Percentiles rank a stretch among this genome's conserved stretches.
These are phyloP conservation scores for Rhadinocentrus ornatus DNA, from an alignment of 2,797 vertebrate species.

Conservation along the genomic window DNA sequence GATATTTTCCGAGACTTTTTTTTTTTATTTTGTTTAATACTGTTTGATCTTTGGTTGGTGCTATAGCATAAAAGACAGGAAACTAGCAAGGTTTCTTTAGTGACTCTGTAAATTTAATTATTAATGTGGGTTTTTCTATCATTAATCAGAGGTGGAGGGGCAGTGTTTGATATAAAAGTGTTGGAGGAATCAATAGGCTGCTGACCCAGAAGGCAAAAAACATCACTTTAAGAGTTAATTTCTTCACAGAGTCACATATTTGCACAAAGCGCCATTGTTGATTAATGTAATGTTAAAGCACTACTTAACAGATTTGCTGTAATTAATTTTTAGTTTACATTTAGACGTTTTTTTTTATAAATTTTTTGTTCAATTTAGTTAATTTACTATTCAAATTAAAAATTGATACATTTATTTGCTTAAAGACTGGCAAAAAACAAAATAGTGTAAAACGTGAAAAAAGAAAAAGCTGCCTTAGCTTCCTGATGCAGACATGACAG, in stretches of 20 bases:
- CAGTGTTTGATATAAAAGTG: slow-evolving; percentile 36
- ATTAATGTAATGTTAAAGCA: not conserved
- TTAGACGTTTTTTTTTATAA: no score
- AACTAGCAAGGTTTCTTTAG: not conserved
- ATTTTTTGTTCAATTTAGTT: not conserved
- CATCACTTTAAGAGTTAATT: slow-evolving; percentile 35
- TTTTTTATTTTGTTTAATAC: not conserved
- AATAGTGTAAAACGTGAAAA: not conserved
- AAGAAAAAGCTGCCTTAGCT: not conserved
- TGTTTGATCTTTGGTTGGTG: slow-evolving; percentile 10
- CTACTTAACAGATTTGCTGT: no score
- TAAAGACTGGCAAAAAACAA: not conserved
- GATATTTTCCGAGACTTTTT: not conserved
- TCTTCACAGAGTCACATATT: slow-evolving; percentile 24
- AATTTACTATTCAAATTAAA: not conserved
- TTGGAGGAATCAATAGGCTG: slow-evolving; percentile 53
- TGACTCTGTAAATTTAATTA: not conserved
- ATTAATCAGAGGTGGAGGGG: slow-evolving; percentile 14
- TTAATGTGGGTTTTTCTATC: slow-evolving; percentile 4
- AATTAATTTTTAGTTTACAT: no score
- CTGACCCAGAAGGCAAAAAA: slow-evolving; percentile 30
- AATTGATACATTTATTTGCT: not conserved
- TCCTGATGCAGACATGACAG: not conserved
- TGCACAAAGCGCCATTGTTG: slow-evolving; percentile 15
- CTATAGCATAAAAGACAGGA: not conserved